Base-by-base conservation (phyloP, 2,113 vertebrate genomes). In the Puffinus mauretanicus region DNA sequence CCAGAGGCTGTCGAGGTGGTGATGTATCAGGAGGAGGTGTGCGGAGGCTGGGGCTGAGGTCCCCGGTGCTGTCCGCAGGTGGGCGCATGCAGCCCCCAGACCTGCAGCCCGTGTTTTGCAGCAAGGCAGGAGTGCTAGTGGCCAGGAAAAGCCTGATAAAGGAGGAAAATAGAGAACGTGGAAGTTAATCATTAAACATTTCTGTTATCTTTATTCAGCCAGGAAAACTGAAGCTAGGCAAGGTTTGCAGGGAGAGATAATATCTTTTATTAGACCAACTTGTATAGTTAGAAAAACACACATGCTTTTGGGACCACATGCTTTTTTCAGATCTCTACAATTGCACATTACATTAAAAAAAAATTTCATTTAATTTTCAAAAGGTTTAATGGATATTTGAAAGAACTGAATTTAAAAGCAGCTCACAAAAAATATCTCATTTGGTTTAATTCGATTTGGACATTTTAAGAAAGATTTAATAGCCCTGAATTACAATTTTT, bases 101-200 rank as follows among this genome's bases (percentile, higher is more conserved):
- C 52, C 79, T 71, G 34, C 46, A 81, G 65, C 27, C 71, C 1
- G 0, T 40, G 65, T 20, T 85, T 30, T 44, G 57, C 65, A 80
- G 66, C 62, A 60, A 54, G 82, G 27, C 38, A 66, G 60, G 77
- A 83, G 54, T 64, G 64, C 11, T 6, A 8, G 52, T 2, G 3
- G 69, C 81, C 73, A 91, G 75, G 60, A 76, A 78, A 78, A 79
- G 29, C 55, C 75, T 82, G 77, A 87, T 89, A 78, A 71, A 62
- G 36, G 26, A 27, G 46, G 17, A 24, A 57, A 78, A 58, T 3
- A n/a, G 54, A 44, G 72, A 91, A 71, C 3, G 3, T 26, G 52
- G 14, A 89, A 95, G 93, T 96, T 96, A 96, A 96, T 96, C 8
- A 89, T 93, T 95, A 88, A 96, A 51, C 65, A 76, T 84, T 20